These are phyloP conservation scores for Ommatoiulus sabulosus DNA, from an alignment of 2,888 invertebrate species.

Conservation along the genomic window DNA sequence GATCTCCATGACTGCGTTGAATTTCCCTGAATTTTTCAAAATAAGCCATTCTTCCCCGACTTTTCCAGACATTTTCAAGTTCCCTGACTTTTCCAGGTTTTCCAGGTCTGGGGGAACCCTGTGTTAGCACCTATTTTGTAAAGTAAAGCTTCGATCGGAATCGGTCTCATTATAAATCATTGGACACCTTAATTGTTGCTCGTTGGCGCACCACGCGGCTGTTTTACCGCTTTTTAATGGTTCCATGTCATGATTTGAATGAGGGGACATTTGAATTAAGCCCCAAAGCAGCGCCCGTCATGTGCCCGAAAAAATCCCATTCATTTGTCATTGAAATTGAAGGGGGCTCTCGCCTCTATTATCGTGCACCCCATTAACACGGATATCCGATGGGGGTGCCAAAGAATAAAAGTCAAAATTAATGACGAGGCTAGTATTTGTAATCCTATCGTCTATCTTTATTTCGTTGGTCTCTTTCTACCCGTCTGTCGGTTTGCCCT, in stretches of 20 bases:
- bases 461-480: conserved; percentile 24
- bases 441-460: conserved; percentile 50
- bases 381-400: conserved; percentile 10
- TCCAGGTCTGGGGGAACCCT: no score
- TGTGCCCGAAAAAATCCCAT: conserved; percentile 42
- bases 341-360: conserved; percentile 15
- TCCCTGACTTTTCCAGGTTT: no score
- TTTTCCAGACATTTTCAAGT: no score
- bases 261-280: not conserved
- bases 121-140: not conserved
- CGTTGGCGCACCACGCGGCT: not conserved
- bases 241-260: conserved; percentile 9
- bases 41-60: no score
- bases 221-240: conserved; percentile 19
- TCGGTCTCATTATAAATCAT: not conserved
- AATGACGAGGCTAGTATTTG: conserved; percentile 24
- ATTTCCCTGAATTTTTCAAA: no score
- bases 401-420: conserved; percentile 49
- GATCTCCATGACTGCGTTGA: no score
- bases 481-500: no score
- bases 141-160: not conserved
- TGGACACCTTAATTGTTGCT: not conserved
- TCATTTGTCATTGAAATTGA: conserved; percentile 38
- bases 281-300: not conserved
- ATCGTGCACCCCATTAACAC: not conserved